Evolutionary conservation across 2,888 invertebrate species (phyloP).

Genomic region (Mythimna vitellina): DNA sequence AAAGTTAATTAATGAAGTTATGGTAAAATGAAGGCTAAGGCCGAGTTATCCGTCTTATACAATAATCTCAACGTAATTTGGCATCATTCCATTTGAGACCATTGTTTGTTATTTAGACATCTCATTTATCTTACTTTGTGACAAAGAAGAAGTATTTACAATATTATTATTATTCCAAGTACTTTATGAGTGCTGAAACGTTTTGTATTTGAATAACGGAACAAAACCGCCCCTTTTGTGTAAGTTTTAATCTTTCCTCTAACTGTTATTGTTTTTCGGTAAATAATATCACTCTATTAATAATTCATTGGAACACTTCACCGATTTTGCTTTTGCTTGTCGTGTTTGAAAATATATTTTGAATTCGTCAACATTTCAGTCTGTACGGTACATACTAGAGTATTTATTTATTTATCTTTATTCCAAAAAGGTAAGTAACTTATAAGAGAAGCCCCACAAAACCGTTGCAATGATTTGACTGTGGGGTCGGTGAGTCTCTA

Average conservation of each 20-base stretch:
- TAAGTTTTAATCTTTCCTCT: constrained; percentile 36
- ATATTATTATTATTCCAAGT: constrained; percentile 57
- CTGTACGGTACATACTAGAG: background rate
- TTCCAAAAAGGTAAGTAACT: too few species aligned
- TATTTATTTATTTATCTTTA: too few species aligned
- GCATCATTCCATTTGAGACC: constrained; percentile 66
- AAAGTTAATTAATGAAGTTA: constrained; percentile 19
- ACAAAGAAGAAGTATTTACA: constrained; percentile 54
- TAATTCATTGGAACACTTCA: constrained; percentile 21
- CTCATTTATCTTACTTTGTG: constrained; percentile 50
- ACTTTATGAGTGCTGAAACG: constrained; percentile 46
- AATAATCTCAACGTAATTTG: constrained; percentile 66
- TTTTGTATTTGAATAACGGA: constrained; percentile 57
- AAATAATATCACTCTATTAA: constrained; percentile 34
- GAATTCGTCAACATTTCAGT: background rate
- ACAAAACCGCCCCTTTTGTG: constrained; percentile 52
- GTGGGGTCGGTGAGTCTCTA: too few species aligned
- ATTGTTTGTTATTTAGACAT: constrained; percentile 55
- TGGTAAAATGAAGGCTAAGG: constrained; percentile 27
- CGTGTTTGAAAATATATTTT: constrained; percentile 15
- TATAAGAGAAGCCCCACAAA: too few species aligned
- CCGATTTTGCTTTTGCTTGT: constrained; percentile 20
- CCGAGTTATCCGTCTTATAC: constrained; percentile 22
- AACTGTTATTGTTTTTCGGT: constrained; percentile 40
- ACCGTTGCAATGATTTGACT: too few species aligned